Evolutionary conservation across 2,888 invertebrate species (phyloP), one percentile per base, ranked within the genome.

Genomic region (Polyploca ridens): DNA sequence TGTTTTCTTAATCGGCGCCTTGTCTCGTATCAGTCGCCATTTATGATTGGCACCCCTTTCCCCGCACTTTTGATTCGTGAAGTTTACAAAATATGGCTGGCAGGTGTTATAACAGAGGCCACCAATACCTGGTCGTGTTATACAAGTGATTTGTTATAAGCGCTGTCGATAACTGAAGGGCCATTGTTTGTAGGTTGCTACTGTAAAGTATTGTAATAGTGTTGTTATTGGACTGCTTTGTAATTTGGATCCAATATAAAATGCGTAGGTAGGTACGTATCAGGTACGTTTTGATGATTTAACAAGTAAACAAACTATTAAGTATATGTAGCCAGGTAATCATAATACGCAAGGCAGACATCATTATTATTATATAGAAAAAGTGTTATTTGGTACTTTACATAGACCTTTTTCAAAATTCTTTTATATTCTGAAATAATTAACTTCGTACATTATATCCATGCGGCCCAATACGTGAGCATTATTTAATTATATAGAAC

Each of bases 1-100:
- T 90, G 90, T 89, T 90, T 90, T 88, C 85, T 86, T 87, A 90
- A 87, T 89, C 86, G 82, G 83, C 76, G 78, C 82, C 80, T 80
- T 82, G 84, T 87, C 82, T 84, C 79, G 75, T 82, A 79, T 82
- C 76, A 78, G 71, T 70, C 72, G 69, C 81, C 73, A 80, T 19
- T 69, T 57, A 66, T 59, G 63, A 14, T 62, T 67, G 88, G 82
- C 64, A 78, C 72, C 27, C 74, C 70, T 62, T 66, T 64, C 73
- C 73, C 73, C 77, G 68, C 69, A 13, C 8, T 38, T 62, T 38
- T 44, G 41, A 49, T 65, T 65, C 57, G 65, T 62, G 63, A 69
- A 57, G 63, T 67, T 64, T 67, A 63, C 33, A 63, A 60, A 46
- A 64, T 71, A 70, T 63, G 63, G 69, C 68, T 59, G 63, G 69